Conservation (phyloP, 2,113 vertebrate genomes). For the Scopus umbretta region DNA sequence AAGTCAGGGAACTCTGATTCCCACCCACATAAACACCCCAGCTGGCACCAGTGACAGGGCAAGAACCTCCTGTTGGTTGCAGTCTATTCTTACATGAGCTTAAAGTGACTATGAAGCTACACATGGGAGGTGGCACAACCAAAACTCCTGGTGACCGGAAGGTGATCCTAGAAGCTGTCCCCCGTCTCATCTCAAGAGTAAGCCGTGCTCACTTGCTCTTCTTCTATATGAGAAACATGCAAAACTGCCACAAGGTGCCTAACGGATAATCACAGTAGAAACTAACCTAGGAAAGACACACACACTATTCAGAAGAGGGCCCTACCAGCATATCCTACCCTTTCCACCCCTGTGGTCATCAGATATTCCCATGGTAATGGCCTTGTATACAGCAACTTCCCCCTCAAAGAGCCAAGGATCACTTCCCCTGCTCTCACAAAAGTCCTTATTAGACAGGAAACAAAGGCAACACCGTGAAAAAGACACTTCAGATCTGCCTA, state of each 20-base stretch:
- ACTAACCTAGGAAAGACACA: neutral
- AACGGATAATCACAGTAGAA: neutral
- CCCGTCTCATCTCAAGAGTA: neutral
- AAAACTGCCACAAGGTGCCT: neutral
- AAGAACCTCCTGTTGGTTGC: neutral
- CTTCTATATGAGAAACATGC: neutral
- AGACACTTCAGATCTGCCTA: neutral
- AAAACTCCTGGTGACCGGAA: neutral
- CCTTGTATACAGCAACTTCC: fast-evolving
- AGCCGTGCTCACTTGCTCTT: fast-evolving
- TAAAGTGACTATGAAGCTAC: neutral
- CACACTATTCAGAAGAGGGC: neutral
- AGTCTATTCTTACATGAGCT: neutral
- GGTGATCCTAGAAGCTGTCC: neutral
- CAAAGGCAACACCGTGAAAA: neutral
- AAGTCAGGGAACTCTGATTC: neutral
- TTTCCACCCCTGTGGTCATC: neutral
- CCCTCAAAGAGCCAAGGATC: neutral
- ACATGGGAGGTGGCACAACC: fast-evolving
- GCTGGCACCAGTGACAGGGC: neutral
- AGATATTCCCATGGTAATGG: neutral
- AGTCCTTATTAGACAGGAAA: neutral
- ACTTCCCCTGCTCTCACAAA: neutral
- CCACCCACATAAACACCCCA: neutral
- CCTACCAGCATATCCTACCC: neutral